Base-by-base conservation (phyloP, 2,888 invertebrate species). In the Torymus aiolomorphi region DNA sequence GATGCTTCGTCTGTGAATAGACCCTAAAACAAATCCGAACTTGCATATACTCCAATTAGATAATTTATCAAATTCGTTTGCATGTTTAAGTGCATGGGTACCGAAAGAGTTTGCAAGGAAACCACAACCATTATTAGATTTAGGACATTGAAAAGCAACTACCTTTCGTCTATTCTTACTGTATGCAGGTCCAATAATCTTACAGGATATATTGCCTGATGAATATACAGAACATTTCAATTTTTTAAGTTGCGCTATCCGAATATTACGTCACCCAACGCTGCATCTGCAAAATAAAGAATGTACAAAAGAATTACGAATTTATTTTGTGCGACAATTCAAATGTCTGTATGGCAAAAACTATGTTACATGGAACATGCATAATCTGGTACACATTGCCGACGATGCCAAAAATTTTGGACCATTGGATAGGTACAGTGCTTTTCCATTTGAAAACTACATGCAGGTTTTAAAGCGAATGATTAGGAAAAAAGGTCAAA, bases 311-410 rank as follows among this genome's bases (percentile, higher is more conserved):
- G n/a, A 52, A 16, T 18, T 72, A 8, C 16, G 52, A 0, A 8
- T 20, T 16, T 62, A 62, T 62, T 72, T 62, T 31, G 62, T 72
- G 0, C 20, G 49, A 16, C 5, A n/a, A n/a, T n/a, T n/a, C n/a
- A n/a, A n/a, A n/a, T n/a, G n/a, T n/a, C n/a, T n/a, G n/a, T n/a
- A n/a, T 62, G 54, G 52, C 63, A 3, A 63, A 52, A 51, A 59
- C 0, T 76, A 59, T 13, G n/a, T 76, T 11, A 65, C 72, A 1
- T 76, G 18, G 18, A 76, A 56, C 52, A 31, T 72, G 10, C 70
- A 78, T 70, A 54, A 59, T 11, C 13, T 74, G 11, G 52, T 61
- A 42, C 61, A 80, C 51, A n/a, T 74, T 18, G 54, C 69, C 0
- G 78, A 67, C 3, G 78, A 80, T 56, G n/a, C n/a, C n/a, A 72